Evolutionary conservation across 2,113 vertebrate species (phyloP).

Genomic region (Apodemus speciosus): DNA sequence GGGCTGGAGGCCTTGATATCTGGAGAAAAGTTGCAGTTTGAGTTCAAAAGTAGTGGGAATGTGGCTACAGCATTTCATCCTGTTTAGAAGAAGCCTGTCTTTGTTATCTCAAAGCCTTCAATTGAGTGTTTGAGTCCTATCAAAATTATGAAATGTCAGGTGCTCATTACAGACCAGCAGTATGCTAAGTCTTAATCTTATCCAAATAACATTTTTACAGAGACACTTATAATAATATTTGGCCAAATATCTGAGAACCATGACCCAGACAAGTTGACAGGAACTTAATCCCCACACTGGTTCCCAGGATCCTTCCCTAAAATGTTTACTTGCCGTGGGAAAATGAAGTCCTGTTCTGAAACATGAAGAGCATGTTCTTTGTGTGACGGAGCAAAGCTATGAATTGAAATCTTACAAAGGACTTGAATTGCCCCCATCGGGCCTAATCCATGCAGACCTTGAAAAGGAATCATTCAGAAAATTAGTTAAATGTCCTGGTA

Average conservation of each 20-base stretch:
- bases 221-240: not conserved
- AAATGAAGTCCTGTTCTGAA: slow-evolving; percentile 21
- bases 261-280: not conserved
- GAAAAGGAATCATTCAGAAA: slow-evolving; percentile 42
- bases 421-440: slow-evolving; percentile 33
- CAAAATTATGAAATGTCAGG: not conserved
- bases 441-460: not conserved
- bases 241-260: slow-evolving; percentile 7
- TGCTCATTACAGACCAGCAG: not conserved
- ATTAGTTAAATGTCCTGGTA: slow-evolving; percentile 39
- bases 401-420: slow-evolving; percentile 7
- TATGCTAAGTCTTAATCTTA: slow-evolving; percentile 24
- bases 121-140: not conserved
- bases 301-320: not conserved
- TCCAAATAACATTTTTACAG: not conserved
- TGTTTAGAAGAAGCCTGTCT: not conserved
- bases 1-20: not conserved
- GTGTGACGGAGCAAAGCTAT: not conserved
- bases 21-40: not conserved
- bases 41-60: not conserved
- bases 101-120: not conserved
- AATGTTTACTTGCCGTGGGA: not conserved
- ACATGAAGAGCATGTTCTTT: not conserved
- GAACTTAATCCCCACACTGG: not conserved
- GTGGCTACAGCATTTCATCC: not conserved